Base-by-base conservation (phyloP, 2,797 vertebrate genomes). In the Linurgus olivaceus region DNA sequence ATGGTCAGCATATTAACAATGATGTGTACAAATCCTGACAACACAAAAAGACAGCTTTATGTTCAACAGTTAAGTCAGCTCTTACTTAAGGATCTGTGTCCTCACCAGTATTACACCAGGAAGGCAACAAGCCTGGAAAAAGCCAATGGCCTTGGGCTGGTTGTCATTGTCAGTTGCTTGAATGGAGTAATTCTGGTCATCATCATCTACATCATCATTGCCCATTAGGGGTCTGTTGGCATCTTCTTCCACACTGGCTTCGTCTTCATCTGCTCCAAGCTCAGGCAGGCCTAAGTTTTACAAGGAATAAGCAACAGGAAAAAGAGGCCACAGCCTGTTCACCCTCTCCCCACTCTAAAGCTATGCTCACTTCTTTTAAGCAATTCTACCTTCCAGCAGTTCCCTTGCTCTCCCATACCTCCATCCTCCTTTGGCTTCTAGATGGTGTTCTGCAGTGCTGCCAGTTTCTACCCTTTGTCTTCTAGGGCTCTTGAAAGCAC, bases 21-120 rank as follows among this genome's bases (percentile, higher is more conserved):
- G 7, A 76, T 8, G 11, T 57, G 65, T 83, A 80, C 50, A 91
- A 88, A 48, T 6, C 47, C 58, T 65, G 51, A 72, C 35, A 58
- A 65, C 11, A 51, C 15, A 55, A 58, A 26, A 73, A 58, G 25
- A n/a, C 63, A 85, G 35, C 28, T 57, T 78, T 26, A 37, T 13
- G 38, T 75, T 81, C 35, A 86, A 81, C 47, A 78, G 35, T 0
- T 14, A 70, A 48, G 28, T 52, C 55, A 79, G 35, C 45, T 75
- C 19, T 55, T 65, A 45, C 19, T 96, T 12, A 91, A 40, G 33
- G 90, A 75, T 65, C 38, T 14, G n/a, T n/a, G 66, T 61, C 19
- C 98, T 98, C 95, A 99, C 99, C 90, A 98, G 98, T 21, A 99
- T 92, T n/a, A 99, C 99, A 47, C 99, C 99, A 1, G 99, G 99